A percentile compares a stretch with the other conserved stretches of the same genome.
These are phyloP conservation scores for Cordilura impudica DNA, from an alignment of 2,888 invertebrate species.

Conservation along the genomic window DNA sequence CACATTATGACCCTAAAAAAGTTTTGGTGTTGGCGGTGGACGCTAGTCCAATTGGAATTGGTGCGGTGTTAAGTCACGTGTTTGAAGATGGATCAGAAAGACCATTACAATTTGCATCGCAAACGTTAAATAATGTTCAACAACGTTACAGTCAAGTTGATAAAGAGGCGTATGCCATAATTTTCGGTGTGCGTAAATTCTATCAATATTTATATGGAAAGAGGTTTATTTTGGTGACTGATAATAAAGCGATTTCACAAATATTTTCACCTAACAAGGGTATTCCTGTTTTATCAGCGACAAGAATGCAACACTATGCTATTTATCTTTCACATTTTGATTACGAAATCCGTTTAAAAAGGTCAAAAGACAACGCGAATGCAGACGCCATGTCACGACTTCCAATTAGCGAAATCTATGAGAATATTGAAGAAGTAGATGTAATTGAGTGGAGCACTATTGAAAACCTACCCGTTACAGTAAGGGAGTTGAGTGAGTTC, in stretches of 20 bases:
- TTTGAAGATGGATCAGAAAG: constrained; percentile 39
- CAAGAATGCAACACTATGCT: constrained; percentile 52
- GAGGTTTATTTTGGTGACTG: constrained; percentile 66
- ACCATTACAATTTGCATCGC: constrained; percentile 73
- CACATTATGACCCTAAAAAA: constrained; percentile 67
- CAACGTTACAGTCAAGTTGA: no score
- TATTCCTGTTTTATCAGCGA: constrained; percentile 34
- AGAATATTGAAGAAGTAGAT: constrained; percentile 38
- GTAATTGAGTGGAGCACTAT: constrained; percentile 39
- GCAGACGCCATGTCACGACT: constrained; percentile 37
- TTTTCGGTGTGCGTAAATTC: no score
- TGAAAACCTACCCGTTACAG: constrained; percentile 52
- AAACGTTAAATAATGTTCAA: constrained; percentile 68
- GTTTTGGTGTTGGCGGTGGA: constrained; percentile 68
- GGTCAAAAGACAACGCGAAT: constrained; percentile 41
- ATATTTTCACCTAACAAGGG: constrained; percentile 53
- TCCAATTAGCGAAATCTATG: background rate
- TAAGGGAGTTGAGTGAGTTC: constrained; percentile 16
- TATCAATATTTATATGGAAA: constrained; percentile 75
- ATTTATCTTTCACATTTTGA: constrained; percentile 43
- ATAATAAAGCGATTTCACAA: constrained; percentile 64
- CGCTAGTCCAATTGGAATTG: constrained; percentile 66
- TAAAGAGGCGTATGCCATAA: no score
- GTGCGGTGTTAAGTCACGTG: constrained; percentile 72
- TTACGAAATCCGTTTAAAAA: constrained; percentile 29